phyloP scores from a whole-genome alignment of 2,888 invertebrate genomes.

The Cantharis rufa region DNA sequence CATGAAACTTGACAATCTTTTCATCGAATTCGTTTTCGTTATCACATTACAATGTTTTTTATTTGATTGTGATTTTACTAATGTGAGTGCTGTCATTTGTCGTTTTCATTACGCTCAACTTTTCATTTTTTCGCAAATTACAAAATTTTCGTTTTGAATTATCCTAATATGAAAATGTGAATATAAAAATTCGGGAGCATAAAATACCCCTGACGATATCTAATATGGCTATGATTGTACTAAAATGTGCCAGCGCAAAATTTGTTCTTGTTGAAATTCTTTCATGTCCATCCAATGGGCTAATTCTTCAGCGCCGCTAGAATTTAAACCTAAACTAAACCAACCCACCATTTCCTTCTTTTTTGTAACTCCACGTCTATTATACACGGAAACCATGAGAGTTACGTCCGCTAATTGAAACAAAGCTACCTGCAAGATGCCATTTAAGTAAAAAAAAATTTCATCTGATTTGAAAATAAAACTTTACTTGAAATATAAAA shows the following conservation, averaged over 20 bases:
- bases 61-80: conserved; percentile 11
- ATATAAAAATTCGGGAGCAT: neutral
- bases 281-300: conserved; percentile 94
- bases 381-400: conserved; percentile 90
- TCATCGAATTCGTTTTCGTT: conserved; percentile 46
- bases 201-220: neutral
- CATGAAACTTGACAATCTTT: conserved; percentile 21
- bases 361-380: conserved; percentile 87
- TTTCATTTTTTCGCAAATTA: neutral
- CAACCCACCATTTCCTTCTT: conserved; percentile 96
- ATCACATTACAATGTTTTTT: conserved; percentile 43
- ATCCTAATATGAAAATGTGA: neutral
- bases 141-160: neutral
- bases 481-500: conserved; percentile 87
- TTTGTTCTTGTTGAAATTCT: conserved; percentile 84
- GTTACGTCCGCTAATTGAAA: conserved; percentile 95
- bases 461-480: neutral
- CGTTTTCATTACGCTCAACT: neutral
- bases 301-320: conserved; percentile 89
- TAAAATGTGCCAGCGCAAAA: conserved; percentile 92
- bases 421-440: conserved; percentile 75
- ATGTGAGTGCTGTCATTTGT: neutral
- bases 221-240: conserved; percentile 64
- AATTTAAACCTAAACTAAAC: conserved; percentile 91
- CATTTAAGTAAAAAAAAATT: neutral